A percentile compares a stretch with the other conserved stretches of the same genome.
These are phyloP conservation scores for Physocephala rufipes DNA, from an alignment of 2,888 invertebrate genomes.

Conservation along the genomic window DNA sequence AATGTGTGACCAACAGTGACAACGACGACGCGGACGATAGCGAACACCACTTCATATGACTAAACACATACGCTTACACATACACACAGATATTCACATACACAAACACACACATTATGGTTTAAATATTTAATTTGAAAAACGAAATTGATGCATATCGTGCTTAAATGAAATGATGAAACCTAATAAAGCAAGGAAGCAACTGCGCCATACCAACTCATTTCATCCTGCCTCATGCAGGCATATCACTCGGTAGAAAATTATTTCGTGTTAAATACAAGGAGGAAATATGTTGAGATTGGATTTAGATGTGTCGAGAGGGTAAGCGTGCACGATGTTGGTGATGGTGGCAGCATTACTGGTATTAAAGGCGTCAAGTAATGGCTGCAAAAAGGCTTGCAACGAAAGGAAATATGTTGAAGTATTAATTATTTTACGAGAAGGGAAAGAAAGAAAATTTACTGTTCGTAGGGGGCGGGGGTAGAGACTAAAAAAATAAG, in stretches of 20 bases:
- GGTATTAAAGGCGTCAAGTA: neutral
- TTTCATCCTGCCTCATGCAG: no score
- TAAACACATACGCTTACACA: no score
- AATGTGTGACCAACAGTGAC: slow-evolving; percentile 15
- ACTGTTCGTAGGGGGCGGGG: no score
- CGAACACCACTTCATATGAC: neutral
- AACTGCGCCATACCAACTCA: neutral
- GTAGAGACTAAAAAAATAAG: no score
- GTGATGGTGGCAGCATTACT: neutral
- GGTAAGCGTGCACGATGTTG: no score
- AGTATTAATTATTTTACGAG: slow-evolving; percentile 30
- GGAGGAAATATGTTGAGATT: no score
- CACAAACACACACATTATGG: neutral
- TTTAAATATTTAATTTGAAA: slow-evolving; percentile 30
- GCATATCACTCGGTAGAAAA: neutral
- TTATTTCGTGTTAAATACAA: neutral
- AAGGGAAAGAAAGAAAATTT: slow-evolving; percentile 19
- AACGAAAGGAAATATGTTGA: slow-evolving; percentile 8
- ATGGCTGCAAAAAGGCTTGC: slow-evolving; percentile 5
- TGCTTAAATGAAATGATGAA: slow-evolving; percentile 24
- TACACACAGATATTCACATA: neutral
- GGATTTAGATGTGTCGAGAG: neutral
- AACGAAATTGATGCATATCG: slow-evolving; percentile 31
- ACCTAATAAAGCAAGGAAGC: slow-evolving; percentile 21
- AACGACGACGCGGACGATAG: neutral